Evolutionary conservation across 2,888 invertebrate genomes (phyloP).

Genomic region (Sinodicranocentrus sp.): DNA sequence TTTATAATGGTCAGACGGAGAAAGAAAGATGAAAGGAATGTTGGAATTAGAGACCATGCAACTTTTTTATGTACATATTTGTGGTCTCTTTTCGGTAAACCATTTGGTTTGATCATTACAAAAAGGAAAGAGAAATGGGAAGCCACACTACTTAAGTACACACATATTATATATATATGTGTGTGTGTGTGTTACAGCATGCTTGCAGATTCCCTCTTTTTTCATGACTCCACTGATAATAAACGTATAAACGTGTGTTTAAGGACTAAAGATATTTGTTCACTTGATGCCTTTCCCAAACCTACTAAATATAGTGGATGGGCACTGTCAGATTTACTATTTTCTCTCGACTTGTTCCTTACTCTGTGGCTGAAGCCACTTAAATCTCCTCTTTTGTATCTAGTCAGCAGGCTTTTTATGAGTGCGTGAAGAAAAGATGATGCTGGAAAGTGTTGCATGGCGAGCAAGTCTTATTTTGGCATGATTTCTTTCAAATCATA

Average conservation of each 20-base stretch:
- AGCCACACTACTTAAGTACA: neutral
- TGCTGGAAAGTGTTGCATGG: neutral
- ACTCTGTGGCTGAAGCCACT: neutral
- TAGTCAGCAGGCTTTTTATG: slow-evolving; percentile 15
- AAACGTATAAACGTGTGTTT: slow-evolving; percentile 3
- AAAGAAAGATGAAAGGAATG: neutral
- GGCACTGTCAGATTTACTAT: neutral
- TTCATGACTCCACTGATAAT: slow-evolving; percentile 9
- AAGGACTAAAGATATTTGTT: neutral
- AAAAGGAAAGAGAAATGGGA: neutral
- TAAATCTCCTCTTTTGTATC: slow-evolving; percentile 11
- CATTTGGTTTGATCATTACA: neutral
- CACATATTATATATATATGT: neutral
- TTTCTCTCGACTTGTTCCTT: neutral
- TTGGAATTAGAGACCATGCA: neutral
- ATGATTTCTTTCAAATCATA: neutral
- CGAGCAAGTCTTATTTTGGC: slow-evolving; percentile 13
- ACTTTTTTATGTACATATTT: slow-evolving; percentile 14
- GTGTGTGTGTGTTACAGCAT: neutral
- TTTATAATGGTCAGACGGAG: neutral
- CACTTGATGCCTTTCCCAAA: neutral
- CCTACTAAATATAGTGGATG: no score
- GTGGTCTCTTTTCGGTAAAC: neutral
- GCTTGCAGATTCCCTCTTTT: slow-evolving; percentile 1
- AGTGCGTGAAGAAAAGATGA: neutral